Base-by-base conservation (phyloP, 2,113 vertebrate species). In the Pluvialis apricaria region DNA sequence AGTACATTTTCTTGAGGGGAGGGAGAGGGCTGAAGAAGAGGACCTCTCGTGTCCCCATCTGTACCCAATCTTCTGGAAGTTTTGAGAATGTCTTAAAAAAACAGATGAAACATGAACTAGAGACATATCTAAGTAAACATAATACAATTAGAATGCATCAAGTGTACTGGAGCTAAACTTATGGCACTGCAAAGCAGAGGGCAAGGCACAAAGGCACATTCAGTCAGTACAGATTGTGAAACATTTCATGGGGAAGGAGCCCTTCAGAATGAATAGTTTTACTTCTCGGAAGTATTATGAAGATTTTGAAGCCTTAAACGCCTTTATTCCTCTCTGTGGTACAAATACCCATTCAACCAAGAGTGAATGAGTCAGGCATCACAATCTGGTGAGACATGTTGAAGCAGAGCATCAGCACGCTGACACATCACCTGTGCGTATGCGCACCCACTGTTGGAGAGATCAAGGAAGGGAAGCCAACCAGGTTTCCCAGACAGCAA, bases 121-220 rank as follows among this genome's bases (percentile, higher is more conserved):
- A 71, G 73, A 52, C 72, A 86, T 70, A 92, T 85, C 58, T 92
- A 95, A 96, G 81, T 85, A 95, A 96, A 97, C 66, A 92, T 21
- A 61, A 87, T 58, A 86, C 66, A 85, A 94, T 58, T 3, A 91
- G 77, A 95, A 97, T 94, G 90, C 70, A 94, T 52, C 38, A 25
- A 94, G 80, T 54, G 57, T 78, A 88, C 90, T 88, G 80, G 92
- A 93, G 61, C 58, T 92, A 94, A 89, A 92, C 78, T 95, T 61
- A 87, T 2, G 13, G 81, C 91, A 72, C 36, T 62, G 91, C 54
- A 89, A 86, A 91, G 84, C 81, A 82, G 92, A 95, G 86, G 54
- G 45, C 94, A 94, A 87, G 84, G 66, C 83, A 97, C 94, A 95
- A 96, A 82, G 91, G 83, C 94, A 94, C 83, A 94, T 96, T 97